phyloP scores from a whole-genome alignment of 2,797 vertebrate species.

The Karalla daura region DNA sequence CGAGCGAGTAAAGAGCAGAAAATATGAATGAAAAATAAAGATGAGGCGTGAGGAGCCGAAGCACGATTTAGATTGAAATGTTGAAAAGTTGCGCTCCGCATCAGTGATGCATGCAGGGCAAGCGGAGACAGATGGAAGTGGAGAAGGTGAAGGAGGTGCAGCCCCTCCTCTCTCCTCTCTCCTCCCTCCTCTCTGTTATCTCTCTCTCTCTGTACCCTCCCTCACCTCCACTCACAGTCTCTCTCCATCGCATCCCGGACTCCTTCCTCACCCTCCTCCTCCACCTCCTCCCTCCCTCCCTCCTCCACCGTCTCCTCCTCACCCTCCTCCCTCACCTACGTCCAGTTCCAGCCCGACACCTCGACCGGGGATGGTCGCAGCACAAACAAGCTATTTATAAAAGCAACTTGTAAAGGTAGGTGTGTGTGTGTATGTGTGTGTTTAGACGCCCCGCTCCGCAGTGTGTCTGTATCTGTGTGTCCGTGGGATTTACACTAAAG shows the following conservation, averaged over 20 bases:
- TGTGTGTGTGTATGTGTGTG: conserved; percentile 2
- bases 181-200: conserved; percentile 17
- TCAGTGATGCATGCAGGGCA: no score
- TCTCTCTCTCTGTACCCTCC: conserved; percentile 32
- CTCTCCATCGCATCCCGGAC: conserved; percentile 41
- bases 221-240: conserved; percentile 62
- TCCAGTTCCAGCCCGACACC: conserved; percentile 4
- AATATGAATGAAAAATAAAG: no score
- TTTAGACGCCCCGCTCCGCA: not conserved
- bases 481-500: not conserved
- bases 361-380: conserved; percentile 38
- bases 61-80: no score
- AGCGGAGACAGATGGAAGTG: conserved; percentile 32
- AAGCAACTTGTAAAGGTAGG: conserved; percentile 72
- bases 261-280: conserved; percentile 35
- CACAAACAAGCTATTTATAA: conserved; percentile 28
- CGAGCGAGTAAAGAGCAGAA: no score
- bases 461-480: conserved; percentile 24
- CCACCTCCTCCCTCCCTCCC: conserved; percentile 18
- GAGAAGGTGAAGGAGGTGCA: conserved; percentile 43
- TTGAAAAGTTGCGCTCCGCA: not conserved
- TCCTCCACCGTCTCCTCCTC: conserved; percentile 41
- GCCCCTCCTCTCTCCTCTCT: conserved; percentile 33
- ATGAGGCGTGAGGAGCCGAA: no score
- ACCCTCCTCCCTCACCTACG: conserved; percentile 36